Conservation (phyloP, 2,113 vertebrate species). For the Stigmatopora argus region DNA sequence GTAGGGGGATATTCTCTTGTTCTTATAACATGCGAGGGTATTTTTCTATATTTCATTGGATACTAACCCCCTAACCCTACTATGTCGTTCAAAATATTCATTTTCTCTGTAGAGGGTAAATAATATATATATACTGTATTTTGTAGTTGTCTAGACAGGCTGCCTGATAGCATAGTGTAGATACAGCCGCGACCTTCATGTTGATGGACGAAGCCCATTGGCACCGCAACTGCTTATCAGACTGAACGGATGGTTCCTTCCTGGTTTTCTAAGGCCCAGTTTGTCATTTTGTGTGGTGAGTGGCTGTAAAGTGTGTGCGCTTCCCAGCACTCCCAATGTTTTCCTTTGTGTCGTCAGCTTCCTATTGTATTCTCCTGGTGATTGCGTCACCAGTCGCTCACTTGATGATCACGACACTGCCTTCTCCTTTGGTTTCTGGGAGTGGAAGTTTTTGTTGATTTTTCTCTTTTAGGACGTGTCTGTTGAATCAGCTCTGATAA, state of each 20-base stretch:
- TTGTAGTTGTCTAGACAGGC: slow-evolving; percentile 23
- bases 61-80: no score
- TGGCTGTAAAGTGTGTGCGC: slow-evolving; percentile 41
- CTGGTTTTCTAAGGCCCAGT: slow-evolving; percentile 66
- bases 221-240: slow-evolving; percentile 61
- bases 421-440: slow-evolving; percentile 9
- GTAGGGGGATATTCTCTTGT: no score
- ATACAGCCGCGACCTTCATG: slow-evolving; percentile 42
- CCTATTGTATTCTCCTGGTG: slow-evolving; percentile 60
- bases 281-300: slow-evolving; percentile 58
- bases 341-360: slow-evolving; percentile 60
- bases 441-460: neutral
- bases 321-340: slow-evolving; percentile 61
- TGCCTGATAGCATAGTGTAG: slow-evolving; percentile 46
- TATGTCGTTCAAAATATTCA: no score
- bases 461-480: neutral
- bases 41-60: no score
- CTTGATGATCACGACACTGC: slow-evolving; percentile 8
- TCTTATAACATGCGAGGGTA: no score
- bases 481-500: neutral
- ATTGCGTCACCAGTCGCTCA: slow-evolving; percentile 17
- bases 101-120: neutral
- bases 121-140: neutral
- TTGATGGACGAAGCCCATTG: slow-evolving; percentile 35
- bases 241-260: slow-evolving; percentile 68